Conservation (phyloP, 1,140 invertebrate species). For the Bombus confusus region DNA sequence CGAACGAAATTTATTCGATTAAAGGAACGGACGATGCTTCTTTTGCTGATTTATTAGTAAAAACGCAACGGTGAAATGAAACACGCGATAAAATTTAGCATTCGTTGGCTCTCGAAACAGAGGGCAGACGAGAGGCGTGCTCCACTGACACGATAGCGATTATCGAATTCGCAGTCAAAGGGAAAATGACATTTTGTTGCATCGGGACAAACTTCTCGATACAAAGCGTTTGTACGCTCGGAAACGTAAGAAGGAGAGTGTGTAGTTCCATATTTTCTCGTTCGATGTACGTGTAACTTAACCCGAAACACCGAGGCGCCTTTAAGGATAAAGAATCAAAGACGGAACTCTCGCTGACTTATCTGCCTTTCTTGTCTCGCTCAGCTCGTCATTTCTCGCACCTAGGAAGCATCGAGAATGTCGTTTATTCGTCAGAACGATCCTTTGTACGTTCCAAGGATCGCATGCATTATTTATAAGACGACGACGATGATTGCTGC, state of each 20-base stretch:
- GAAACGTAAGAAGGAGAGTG: not conserved
- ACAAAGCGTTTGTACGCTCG: not conserved
- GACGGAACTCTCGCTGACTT: not conserved
- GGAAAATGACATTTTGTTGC: too few relatives aligned
- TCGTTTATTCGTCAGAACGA: not conserved
- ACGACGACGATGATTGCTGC: not conserved
- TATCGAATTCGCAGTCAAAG: too few relatives aligned
- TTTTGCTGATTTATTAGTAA: not conserved
- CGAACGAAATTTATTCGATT: not conserved
- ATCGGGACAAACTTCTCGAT: not conserved
- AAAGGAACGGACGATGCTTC: too few relatives aligned
- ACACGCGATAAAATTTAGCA: too few relatives aligned
- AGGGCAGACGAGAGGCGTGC: too few relatives aligned
- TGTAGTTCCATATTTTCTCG: not conserved
- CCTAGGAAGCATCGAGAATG: not conserved
- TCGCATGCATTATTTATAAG: not conserved
- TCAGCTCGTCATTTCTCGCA: not conserved
- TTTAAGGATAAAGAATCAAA: not conserved
- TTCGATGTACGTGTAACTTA: too few relatives aligned
- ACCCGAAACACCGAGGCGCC: not conserved
- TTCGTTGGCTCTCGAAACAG: too few relatives aligned
- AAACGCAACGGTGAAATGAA: not conserved
- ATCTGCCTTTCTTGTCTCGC: not conserved
- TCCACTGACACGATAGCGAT: too few relatives aligned
- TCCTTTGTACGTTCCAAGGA: not conserved